phyloP scores from a whole-genome alignment of 2,113 vertebrate genomes.

The Cichladusa arquata region DNA sequence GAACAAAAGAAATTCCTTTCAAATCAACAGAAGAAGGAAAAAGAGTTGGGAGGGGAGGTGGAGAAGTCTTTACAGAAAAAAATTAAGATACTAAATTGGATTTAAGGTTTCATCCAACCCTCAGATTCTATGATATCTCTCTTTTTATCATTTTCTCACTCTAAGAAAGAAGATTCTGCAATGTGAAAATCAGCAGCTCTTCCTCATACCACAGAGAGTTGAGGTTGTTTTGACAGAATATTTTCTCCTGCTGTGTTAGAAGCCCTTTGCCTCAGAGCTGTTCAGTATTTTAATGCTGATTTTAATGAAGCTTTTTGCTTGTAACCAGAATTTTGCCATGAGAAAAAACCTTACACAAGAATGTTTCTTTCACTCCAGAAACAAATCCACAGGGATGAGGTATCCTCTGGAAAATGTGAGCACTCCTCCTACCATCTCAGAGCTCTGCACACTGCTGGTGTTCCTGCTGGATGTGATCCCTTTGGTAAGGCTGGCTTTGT shows the following conservation, averaged over 20 bases:
- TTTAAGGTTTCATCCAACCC: neutral
- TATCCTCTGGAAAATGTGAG: constrained; percentile 8
- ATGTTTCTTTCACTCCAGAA: constrained; percentile 14
- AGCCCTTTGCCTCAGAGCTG: neutral
- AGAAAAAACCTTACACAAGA: neutral
- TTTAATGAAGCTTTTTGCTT: neutral
- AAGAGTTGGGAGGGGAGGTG: neutral
- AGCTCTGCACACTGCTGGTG: constrained; percentile 87
- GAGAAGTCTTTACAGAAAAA: neutral
- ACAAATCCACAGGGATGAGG: constrained; percentile 55
- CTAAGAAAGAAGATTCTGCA: neutral
- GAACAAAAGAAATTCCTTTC: neutral
- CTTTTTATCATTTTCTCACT: neutral
- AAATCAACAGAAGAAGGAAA: neutral
- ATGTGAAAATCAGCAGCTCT: neutral
- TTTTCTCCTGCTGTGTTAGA: neutral
- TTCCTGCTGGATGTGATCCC: constrained; percentile 94
- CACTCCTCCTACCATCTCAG: constrained; percentile 76
- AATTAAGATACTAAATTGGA: neutral
- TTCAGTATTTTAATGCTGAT: neutral
- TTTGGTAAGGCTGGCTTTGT: constrained; percentile 76
- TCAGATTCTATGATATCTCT: neutral
- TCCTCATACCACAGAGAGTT: neutral
- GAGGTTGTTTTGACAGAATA: neutral
- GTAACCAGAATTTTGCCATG: neutral